phyloP scores from a whole-genome alignment of 2,888 invertebrate species.

The Dryadula phaetusa region DNA sequence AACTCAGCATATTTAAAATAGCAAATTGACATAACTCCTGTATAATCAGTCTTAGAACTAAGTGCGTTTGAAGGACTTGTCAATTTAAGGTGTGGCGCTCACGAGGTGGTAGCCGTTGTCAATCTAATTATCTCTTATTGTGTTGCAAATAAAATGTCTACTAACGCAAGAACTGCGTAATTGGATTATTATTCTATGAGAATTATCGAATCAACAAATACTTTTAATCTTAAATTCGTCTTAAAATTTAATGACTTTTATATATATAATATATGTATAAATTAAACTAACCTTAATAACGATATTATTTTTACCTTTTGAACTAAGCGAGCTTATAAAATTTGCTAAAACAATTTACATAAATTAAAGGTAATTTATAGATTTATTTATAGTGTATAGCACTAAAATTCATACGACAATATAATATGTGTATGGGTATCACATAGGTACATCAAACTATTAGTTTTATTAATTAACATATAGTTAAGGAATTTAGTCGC shows the following conservation, averaged over 20 bases:
- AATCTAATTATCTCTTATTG: slow-evolving; percentile 56
- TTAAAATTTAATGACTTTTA: slow-evolving; percentile 8
- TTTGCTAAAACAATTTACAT: slow-evolving; percentile 61
- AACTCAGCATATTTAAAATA: slow-evolving; percentile 70
- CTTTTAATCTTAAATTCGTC: slow-evolving; percentile 2
- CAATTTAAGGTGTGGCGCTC: slow-evolving; percentile 74
- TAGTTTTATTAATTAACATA: slow-evolving; percentile 22
- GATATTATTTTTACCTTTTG: slow-evolving; percentile 15
- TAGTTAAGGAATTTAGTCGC: slow-evolving; percentile 2
- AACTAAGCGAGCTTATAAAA: slow-evolving; percentile 32
- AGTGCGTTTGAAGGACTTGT: slow-evolving; percentile 71
- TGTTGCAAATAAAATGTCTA: slow-evolving; percentile 39
- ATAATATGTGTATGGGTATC: slow-evolving; percentile 35
- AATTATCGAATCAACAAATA: background rate
- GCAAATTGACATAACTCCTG: slow-evolving; percentile 69
- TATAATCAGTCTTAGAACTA: slow-evolving; percentile 62
- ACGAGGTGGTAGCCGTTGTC: slow-evolving; percentile 60
- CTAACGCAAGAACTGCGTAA: slow-evolving; percentile 48
- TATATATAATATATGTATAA: background rate
- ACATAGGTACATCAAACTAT: slow-evolving; percentile 43
- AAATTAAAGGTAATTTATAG: slow-evolving; percentile 71
- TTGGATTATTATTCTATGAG: slow-evolving; percentile 41
- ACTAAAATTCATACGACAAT: slow-evolving; percentile 54
- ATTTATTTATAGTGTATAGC: slow-evolving; percentile 68
- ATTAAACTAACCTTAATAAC: background rate